A percentile compares a stretch with the other conserved stretches of the same genome.
phyloP scores from a whole-genome alignment of 2,113 vertebrate genomes.

The Sinocyclocheilus anophthalmus region DNA sequence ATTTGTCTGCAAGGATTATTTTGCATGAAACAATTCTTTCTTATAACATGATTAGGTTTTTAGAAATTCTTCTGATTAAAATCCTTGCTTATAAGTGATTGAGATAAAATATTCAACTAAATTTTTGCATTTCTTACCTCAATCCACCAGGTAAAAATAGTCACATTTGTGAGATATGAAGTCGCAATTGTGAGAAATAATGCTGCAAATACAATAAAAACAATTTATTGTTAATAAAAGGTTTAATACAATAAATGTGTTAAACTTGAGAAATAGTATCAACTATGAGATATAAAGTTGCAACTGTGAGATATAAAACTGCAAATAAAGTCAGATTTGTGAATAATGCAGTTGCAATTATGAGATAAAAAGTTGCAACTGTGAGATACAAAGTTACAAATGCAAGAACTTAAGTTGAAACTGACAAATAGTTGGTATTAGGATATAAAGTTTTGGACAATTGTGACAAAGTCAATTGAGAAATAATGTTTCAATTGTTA shows the following conservation, averaged over 20 bases:
- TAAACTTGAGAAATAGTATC: too few species aligned
- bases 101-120: background rate
- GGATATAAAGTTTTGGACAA: background rate
- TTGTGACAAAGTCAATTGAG: background rate
- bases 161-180: background rate
- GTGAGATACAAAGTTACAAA: too few species aligned
- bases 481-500: background rate
- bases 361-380: background rate
- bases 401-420: too few species aligned
- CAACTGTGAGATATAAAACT: too few species aligned
- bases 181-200: too few species aligned
- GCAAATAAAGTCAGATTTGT: too few species aligned
- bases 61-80: background rate
- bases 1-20: constrained; percentile 45
- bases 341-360: background rate
- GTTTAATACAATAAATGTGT: too few species aligned
- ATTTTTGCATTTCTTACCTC: background rate
- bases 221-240: too few species aligned
- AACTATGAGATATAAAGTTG: too few species aligned
- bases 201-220: too few species aligned
- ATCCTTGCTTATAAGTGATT: background rate
- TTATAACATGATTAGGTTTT: background rate
- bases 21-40: constrained; percentile 15
- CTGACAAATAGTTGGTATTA: too few species aligned
- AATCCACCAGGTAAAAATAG: background rate